Base-by-base conservation (phyloP, 2,113 vertebrate species). In the Odocoileus hemionus region DNA sequence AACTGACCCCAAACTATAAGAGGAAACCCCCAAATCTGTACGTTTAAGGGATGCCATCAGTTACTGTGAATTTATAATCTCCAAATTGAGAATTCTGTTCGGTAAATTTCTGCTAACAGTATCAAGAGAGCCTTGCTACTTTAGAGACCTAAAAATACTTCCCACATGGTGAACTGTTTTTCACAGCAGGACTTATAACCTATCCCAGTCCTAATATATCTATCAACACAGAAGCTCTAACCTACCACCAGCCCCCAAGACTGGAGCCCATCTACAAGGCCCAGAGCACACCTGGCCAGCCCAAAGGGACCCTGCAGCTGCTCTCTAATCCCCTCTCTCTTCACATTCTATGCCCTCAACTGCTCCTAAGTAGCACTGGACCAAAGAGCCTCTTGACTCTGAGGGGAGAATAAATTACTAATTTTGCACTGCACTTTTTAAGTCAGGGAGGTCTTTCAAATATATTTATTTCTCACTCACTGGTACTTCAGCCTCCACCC, bases 301-400 rank as follows among this genome's bases (percentile, higher is more conserved):
- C 87, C 28, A 36, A 50, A 12, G 43, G 17, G 94, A 88, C 74
- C 64, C 33, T 21, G 33, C 50, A 87, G 93, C 85, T 91, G 82
- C 92, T 87, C 78, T 64, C 86, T 78, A 76, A 54, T 16, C 80
- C 54, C 43, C 74, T 57, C 64, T 36, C 70, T 90, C 94, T 84
- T 50, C 93, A 82, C 1, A 19, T 5, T 33, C 93, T 12, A 57
- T 36, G 92, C 90, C 74, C 89, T 58, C 43, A 61, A 15, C 67
- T 17, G 45, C 39, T 84, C 50, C 87, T 87, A 64, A 97, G 95
- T 86, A 86, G 54, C 74, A 82, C 79, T 16, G 23, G 39, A 64
- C 43, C 74, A 36, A 97, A 97, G 97, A 90, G 97, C 82, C 95
- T 97, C 95, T 91, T 95, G 45, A 94, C 74, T 57, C 85, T 4